Conservation (phyloP, 2,797 vertebrate species). For the Streptopelia turtur region DNA sequence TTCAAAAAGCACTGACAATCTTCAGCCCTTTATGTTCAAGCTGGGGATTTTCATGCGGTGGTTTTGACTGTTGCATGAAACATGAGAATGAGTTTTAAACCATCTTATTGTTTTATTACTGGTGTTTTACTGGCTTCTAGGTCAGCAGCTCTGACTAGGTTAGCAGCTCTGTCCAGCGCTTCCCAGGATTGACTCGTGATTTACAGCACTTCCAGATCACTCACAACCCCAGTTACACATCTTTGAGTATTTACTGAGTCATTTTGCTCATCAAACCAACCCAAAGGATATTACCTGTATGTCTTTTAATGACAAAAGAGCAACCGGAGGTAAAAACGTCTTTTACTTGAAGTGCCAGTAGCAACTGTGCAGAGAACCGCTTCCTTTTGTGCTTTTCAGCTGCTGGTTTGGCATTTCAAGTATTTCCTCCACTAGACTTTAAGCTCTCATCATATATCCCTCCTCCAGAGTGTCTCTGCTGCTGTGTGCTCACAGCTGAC, state of each 20-base stretch:
- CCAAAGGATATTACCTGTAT: background rate
- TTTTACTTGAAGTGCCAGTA: background rate
- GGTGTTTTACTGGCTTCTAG: background rate
- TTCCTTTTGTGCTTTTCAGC: background rate
- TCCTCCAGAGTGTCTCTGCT: background rate
- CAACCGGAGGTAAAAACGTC: background rate
- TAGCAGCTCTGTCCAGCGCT: background rate
- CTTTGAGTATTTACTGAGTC: background rate
- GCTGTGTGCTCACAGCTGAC: background rate
- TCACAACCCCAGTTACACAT: background rate
- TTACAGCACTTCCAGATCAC: background rate
- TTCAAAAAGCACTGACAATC: background rate
- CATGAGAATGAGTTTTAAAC: background rate
- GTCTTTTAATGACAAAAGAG: background rate
- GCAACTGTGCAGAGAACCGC: background rate
- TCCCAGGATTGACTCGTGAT: background rate
- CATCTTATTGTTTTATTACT: background rate
- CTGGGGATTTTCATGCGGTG: background rate
- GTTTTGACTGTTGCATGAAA: background rate
- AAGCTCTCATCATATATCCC: background rate
- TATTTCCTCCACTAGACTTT: background rate
- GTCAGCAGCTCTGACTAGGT: background rate
- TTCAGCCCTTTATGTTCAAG: background rate
- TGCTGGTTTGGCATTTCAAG: background rate
- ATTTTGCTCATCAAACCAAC: slow-evolving; percentile 6